Base-by-base conservation (phyloP, 2,888 invertebrate species). In the Drosophila niveifrons region DNA sequence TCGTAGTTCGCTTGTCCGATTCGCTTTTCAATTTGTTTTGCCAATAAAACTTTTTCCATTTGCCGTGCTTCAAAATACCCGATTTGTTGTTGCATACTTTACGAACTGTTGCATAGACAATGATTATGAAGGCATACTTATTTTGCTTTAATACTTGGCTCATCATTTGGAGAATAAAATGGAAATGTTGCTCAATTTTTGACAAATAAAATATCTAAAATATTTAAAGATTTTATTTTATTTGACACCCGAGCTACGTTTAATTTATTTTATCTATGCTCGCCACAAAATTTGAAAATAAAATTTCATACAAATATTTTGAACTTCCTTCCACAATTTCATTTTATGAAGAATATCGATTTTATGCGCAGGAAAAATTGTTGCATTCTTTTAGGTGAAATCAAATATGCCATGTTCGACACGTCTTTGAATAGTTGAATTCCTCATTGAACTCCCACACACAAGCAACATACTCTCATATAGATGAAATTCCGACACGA, bases 41-140 rank as follows among this genome's bases (percentile, higher is more conserved):
- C 72, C 76, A 76, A 77, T 88, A 84, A 84, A 86, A 86, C 78
- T 86, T 86, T 88, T 88, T 73, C 75, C 83, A 82, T 78, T 85
- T 83, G 36, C 51, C 52, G 10, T 48, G 51, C 53, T 44, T 68
- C 64, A 50, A 64, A 72, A 58, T 47, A 18, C 34, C 53, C 58
- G 52, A 73, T 68, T 79, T 15, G 15, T 41, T 51, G 62, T 61
- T 53, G 48, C 56, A 29, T 31, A 62, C 36, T 64, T 56, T 23
- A 34, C 9, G 31, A n/a, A 18, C 44, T 13, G 23, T 18, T 44
- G 18, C 44, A 34, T 44, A 44, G n/a, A 10, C 17, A 23, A 18
- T 31, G 31, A 10, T 34, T 6, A 44, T 46, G 13, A 23, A 18
- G 13, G 31, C 31, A 17, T n/a, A 11, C 11, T 4, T 11, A 36